phyloP scores from a whole-genome alignment of 2,113 vertebrate genomes.

The Epinephelus cyanopodus region DNA sequence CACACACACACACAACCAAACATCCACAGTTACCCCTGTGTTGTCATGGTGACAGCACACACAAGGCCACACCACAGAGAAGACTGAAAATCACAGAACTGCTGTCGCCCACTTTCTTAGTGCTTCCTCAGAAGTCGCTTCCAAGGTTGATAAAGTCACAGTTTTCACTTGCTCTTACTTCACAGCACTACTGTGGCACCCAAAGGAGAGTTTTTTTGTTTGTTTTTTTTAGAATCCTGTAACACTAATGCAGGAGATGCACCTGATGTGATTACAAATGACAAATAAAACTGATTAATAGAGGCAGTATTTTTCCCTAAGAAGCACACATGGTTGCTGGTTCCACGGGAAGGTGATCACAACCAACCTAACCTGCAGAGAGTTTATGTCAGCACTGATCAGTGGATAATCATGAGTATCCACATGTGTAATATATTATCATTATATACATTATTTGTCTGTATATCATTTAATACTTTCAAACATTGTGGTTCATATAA shows the following conservation, averaged over 20 bases:
- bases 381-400: not conserved
- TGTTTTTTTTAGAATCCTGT: not conserved
- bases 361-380: not conserved
- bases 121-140: not conserved
- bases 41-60: constrained; percentile 30
- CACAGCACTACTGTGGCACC: not conserved
- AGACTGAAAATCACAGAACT: not conserved
- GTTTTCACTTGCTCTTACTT: not conserved
- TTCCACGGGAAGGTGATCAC: not conserved
- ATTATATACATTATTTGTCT: too few species aligned
- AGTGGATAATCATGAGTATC: not conserved
- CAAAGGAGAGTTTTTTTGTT: not conserved
- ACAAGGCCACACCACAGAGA: constrained; percentile 5
- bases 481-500: not conserved
- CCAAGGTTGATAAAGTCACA: not conserved
- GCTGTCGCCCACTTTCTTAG: constrained; percentile 10
- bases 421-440: not conserved
- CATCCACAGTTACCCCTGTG: not conserved
- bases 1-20: not conserved
- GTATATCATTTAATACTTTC: not conserved
- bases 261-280: too few species aligned
- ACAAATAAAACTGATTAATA: too few species aligned
- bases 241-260: not conserved
- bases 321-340: not conserved
- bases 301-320: not conserved